A percentile compares a stretch with the other conserved stretches of the same genome.
phyloP scores from a whole-genome alignment of 2,888 invertebrate genomes.

The Drosophila yooni region DNA sequence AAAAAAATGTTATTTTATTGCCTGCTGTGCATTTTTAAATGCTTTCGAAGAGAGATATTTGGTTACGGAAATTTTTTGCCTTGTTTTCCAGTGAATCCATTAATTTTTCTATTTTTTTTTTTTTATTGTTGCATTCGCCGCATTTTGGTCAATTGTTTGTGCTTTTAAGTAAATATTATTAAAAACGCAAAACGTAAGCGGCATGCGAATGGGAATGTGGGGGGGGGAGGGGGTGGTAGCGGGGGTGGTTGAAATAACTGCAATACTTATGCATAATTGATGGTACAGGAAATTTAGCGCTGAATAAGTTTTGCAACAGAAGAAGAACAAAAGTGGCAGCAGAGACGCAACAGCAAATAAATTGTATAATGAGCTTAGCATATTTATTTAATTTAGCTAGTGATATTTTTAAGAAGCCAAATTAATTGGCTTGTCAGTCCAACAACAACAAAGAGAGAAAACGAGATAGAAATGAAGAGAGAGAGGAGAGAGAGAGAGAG shows the following conservation, averaged over 20 bases:
- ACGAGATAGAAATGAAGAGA: background rate
- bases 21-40: background rate
- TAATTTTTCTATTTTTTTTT: slow-evolving; percentile 45
- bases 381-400: slow-evolving; percentile 78
- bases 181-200: slow-evolving; percentile 73
- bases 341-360: slow-evolving; percentile 31
- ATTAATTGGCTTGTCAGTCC: slow-evolving; percentile 72
- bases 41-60: slow-evolving; percentile 28
- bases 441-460: slow-evolving; percentile 29
- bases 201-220: background rate
- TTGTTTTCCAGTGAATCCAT: slow-evolving; percentile 56
- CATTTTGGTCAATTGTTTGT: slow-evolving; percentile 74
- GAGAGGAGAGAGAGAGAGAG: background rate
- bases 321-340: slow-evolving; percentile 35
- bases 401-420: slow-evolving; percentile 76
- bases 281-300: slow-evolving; percentile 73
- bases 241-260: slow-evolving; percentile 36
- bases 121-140: slow-evolving; percentile 42
- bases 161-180: slow-evolving; percentile 78
- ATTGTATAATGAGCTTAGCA: slow-evolving; percentile 59
- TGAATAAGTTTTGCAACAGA: slow-evolving; percentile 27
- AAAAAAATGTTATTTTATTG: background rate
- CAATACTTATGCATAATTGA: slow-evolving; percentile 72
- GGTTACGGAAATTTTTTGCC: slow-evolving; percentile 47
- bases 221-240: background rate